Base-by-base conservation (phyloP, 92 coral and sea anemone genomes). In the Anthopleura xanthogrammica region DNA sequence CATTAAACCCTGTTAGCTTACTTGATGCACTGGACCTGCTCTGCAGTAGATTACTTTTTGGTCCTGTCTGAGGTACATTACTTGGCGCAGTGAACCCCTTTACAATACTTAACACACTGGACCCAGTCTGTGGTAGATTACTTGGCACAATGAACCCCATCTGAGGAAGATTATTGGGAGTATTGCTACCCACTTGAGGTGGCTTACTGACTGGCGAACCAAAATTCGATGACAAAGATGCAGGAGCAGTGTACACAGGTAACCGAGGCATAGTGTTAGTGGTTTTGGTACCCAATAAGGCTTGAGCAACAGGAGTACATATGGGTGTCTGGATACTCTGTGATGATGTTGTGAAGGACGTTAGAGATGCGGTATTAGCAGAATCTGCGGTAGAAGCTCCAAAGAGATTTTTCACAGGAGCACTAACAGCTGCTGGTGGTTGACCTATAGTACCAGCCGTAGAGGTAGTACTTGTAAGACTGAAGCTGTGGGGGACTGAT, bases 291-390 rank as follows among this genome's bases (percentile, higher is more conserved):
- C 77, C 77, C 55, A 68, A 80, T 43, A 76, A 16, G 0, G 65
- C 12, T 70, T 65, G 62, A 5, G 22, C 29, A 16, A 50, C 77
- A 13, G 84, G 84, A 11, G 84, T 64, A 66, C 76, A 64, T 19
- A 80, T 80, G 24, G 86, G 86, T 2, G 79, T 82, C 43, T 73
- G 86, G 42, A 82, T 55, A 73, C 77, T 71, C 22, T 82, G 85
- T 8, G 85, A 82, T 20, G 85, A 52, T 20, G 60, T 5, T 24
- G 78, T 52, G 20, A 52, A 10, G 52, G 77, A 70, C 2, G 78
- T 50, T 36, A 82, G 39, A 48, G 48, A 7, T 17, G 76, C 16
- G 6, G 77, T 60, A 9, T 42, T 80, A 20, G 11, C 11, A 16
- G 50, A 4, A 50, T 43, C 12, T 14, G 82, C 2, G 16, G 82